Evolutionary conservation across 2,797 vertebrate genomes (phyloP).

Genomic region (Fundulus diaphanus): DNA sequence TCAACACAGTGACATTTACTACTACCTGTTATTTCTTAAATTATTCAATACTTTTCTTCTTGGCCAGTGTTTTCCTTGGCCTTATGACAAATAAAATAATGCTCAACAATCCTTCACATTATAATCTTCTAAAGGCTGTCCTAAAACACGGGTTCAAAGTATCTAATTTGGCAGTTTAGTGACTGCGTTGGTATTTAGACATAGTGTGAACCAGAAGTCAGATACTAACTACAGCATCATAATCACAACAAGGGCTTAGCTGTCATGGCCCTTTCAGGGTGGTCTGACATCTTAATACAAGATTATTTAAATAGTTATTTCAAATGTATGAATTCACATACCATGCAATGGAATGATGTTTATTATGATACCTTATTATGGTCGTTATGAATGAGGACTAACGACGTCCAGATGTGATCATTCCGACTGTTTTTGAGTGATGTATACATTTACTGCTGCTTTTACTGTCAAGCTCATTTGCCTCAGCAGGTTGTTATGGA

Average conservation of each 20-base stretch:
- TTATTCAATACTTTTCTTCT: neutral
- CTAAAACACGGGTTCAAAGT: no score
- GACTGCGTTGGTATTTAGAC: no score
- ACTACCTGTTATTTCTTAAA: no score
- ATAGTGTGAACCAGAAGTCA: no score
- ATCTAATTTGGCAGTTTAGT: no score
- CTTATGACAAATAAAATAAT: neutral
- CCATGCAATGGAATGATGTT: neutral
- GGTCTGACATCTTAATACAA: neutral
- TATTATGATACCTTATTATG: no score
- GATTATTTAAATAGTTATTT: neutral
- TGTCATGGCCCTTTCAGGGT: neutral
- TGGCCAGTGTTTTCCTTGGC: neutral
- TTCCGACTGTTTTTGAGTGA: neutral
- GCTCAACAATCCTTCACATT: neutral
- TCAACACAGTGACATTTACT: no score
- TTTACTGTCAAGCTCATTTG: slow-evolving; percentile 68
- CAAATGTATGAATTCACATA: neutral
- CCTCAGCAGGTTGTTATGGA: slow-evolving; percentile 66
- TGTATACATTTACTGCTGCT: slow-evolving; percentile 43
- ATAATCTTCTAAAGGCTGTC: no score
- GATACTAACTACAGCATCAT: neutral
- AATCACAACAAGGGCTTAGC: neutral
- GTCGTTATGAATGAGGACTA: neutral
- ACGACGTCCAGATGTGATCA: no score